Percentiles rank a stretch among this genome's conserved stretches.
Evolutionary conservation across 2,113 vertebrate genomes (phyloP).

Genomic region (Pandion haliaetus): DNA sequence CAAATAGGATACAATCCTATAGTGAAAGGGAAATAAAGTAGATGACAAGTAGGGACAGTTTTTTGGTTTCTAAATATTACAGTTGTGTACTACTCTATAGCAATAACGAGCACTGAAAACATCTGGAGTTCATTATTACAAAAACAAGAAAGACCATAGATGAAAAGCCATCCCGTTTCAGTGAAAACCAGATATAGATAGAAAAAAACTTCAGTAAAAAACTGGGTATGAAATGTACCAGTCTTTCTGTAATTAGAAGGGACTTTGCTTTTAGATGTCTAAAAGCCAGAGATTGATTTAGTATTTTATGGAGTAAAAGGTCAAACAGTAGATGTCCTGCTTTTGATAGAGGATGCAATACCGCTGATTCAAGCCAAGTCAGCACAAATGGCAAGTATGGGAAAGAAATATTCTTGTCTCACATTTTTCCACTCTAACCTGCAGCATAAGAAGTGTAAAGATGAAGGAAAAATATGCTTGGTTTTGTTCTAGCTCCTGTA

Average conservation of each 20-base stretch:
- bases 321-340: neutral
- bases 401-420: neutral
- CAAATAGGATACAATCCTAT: neutral
- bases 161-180: neutral
- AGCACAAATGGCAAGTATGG: neutral
- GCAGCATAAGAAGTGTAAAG: neutral
- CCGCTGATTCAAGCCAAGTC: neutral
- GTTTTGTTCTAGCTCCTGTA: neutral
- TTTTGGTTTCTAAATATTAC: neutral
- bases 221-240: neutral
- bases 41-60: rapidly evolving
- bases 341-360: neutral
- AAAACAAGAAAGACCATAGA: neutral
- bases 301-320: neutral
- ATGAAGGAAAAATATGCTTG: neutral
- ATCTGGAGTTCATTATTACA: neutral
- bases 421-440: neutral
- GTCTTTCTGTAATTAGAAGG: neutral
- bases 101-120: neutral
- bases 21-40: neutral
- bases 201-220: neutral
- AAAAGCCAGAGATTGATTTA: neutral
- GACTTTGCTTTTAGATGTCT: neutral
- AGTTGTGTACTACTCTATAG: neutral
- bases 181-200: neutral